Evolutionary conservation across 2,888 invertebrate species (phyloP), one percentile per base, ranked within the genome.

Genomic region (Lysandra bellargus): DNA sequence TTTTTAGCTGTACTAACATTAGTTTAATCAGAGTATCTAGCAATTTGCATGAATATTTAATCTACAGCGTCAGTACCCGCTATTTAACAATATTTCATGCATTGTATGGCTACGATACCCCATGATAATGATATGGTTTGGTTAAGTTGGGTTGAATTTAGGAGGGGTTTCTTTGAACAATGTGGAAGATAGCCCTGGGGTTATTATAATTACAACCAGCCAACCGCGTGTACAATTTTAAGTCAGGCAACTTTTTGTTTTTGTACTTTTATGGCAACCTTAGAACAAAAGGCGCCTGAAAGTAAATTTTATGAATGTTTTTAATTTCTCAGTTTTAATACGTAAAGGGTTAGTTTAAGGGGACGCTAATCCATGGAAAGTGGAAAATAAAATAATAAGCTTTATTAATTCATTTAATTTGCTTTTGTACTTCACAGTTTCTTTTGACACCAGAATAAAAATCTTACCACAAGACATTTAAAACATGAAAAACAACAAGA

Each of bases 151-250:
- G 49, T 57, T 76, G 30, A 37, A 33, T 76, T 57, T 57, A 57
- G 57, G 17, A 53, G 76, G 49, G 76, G 30, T 76, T 76, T 53
- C 76, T 76, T 76, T 76, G 76, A 76, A 76, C 57, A 76, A 76
- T 57, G 30, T 75, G 49, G 53, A 44, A 75, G 75, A 75, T 49
- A 30, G 75, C 23, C 74, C 40, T n/a, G 40, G 69, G 69, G 12
- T 14, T 37, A 69, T 33, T 69, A 69, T 37, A 69, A 69, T 33
- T 69, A 37, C 64, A 30, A 64, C 64, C 64, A 64, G 64, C 64
- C 64, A 30, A 49, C 49, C 12, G 30, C 23, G 30, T 9, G 30
- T 30, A 64, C 64, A 64, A 30, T 30, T 30, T 64, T 64, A 30
- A 64, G 64, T 64, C 64, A 30, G 53, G 75, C 75, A 49, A 75